These are phyloP conservation scores for Stigmatopora argus DNA, from an alignment of 2,113 vertebrate genomes.

Conservation along the genomic window DNA sequence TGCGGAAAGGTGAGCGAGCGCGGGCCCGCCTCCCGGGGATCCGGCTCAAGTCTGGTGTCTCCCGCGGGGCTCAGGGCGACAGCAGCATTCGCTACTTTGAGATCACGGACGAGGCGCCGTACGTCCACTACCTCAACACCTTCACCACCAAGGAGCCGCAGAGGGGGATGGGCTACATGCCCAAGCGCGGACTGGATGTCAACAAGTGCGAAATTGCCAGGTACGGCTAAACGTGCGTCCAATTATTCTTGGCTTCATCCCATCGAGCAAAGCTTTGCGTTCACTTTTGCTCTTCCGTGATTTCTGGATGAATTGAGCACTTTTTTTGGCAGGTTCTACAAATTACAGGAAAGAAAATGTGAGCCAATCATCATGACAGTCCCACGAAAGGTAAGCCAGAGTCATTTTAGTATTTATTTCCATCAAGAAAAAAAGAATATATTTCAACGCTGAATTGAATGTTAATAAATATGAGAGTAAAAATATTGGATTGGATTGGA, in stretches of 20 bases:
- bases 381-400: conserved; percentile 82
- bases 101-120: conserved; percentile 94
- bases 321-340: conserved; percentile 84
- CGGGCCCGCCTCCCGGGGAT: not conserved
- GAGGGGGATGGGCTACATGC: conserved; percentile 98
- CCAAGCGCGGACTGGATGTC: conserved; percentile 92
- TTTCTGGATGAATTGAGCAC: not conserved
- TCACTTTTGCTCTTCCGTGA: too few relatives aligned
- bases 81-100: conserved; percentile 99
- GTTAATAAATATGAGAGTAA: too few relatives aligned
- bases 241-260: too few relatives aligned
- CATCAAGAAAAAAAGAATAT: too few relatives aligned
- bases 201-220: conserved; percentile 99
- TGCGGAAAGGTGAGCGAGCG: conserved; percentile 84
- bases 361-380: conserved; percentile 99
- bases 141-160: conserved; percentile 98
- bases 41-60: too few relatives aligned
- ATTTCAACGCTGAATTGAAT: too few relatives aligned
- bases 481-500: too few relatives aligned
- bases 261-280: too few relatives aligned
- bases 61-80: conserved; percentile 76
- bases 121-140: conserved; percentile 97
- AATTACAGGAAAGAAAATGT: conserved; percentile 97
- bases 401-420: too few relatives aligned
- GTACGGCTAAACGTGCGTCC: conserved; percentile 51